phyloP scores from a whole-genome alignment of 2,888 invertebrate genomes.

The Platycnemis pennipes region DNA sequence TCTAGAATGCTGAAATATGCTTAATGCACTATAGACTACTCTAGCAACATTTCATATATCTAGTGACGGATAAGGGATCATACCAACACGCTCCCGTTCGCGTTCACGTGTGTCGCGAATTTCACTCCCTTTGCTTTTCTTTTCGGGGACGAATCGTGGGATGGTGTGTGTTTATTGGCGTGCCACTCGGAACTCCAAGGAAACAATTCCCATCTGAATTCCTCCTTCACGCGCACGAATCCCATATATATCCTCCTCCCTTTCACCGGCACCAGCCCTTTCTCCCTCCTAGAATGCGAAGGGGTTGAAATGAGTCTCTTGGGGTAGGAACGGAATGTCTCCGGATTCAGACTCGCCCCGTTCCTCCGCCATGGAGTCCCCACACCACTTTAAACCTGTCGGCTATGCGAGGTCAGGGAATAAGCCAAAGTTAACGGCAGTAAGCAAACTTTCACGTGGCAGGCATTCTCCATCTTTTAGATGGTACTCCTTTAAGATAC shows the following conservation, averaged over 20 bases:
- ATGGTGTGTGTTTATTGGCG: not conserved
- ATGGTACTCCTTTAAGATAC: too few relatives aligned
- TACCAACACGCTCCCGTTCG: not conserved
- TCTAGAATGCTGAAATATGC: too few relatives aligned
- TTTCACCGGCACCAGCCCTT: not conserved
- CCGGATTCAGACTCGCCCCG: not conserved
- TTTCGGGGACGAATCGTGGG: not conserved
- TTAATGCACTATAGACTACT: too few relatives aligned
- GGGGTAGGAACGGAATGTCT: not conserved
- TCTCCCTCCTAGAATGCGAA: not conserved
- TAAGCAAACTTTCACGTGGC: too few relatives aligned
- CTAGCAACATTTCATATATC: too few relatives aligned
- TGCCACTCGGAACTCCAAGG: not conserved
- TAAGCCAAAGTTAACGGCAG: too few relatives aligned
- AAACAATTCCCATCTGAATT: conserved; percentile 18
- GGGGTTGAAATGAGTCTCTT: not conserved
- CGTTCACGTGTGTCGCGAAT: not conserved
- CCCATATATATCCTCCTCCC: not conserved
- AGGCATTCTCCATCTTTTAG: too few relatives aligned
- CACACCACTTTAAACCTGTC: too few relatives aligned
- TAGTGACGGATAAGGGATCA: too few relatives aligned
- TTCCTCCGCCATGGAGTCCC: not conserved
- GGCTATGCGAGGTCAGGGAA: too few relatives aligned
- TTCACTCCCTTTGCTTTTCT: not conserved
- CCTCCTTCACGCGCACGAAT: not conserved